Evolutionary conservation across 2,113 vertebrate species (phyloP), one percentile per base, ranked within the genome.

Genomic region (Irena cyanogastra): DNA sequence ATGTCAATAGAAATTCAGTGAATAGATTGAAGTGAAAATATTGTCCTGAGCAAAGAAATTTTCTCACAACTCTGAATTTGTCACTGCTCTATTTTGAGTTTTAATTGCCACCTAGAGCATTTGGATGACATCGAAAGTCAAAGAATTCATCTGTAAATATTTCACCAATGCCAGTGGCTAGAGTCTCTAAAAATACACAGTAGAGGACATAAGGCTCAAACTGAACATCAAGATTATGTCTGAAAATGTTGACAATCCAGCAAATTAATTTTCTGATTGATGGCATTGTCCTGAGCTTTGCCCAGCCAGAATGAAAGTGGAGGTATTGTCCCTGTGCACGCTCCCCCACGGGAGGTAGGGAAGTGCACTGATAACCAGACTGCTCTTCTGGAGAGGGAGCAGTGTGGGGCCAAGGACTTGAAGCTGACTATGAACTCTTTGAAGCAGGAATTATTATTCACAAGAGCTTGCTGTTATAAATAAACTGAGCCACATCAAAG

Each of bases 401-500:
- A 87, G 49, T 0, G 1, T 11, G 80, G 60, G 74, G 53, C 57
- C 69, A 72, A 68, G 72, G 75, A 74, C 60, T 83, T 49, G 39
- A 54, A 87, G n/a, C 70, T 59, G 74, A 47, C 70, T 87, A 9
- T 45, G 71, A 92, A 74, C 42, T 22, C 88, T 97, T 90, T 94
- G 94, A 94, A 93, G 75, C 16, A 72, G 83, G 88, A 93, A 74
- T 91, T 78, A 57, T 90, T 94, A 91, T 94, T 92, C 92, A 74
- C 53, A 90, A 95, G 65, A 88, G 45, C 35, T 68, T 74, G 45
- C 65, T 65, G 90, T 84, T 94, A 93, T 92, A 97, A 97, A 97
- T 94, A 97, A 96, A 95, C 86, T 33, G 85, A 91, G 69, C 83
- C 86, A 93, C 94, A 95, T 96, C 86, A 96, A 96, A 96, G 91